Conservation (phyloP, 2,797 vertebrate genomes). For the Phrynocephalus guinanensis region DNA sequence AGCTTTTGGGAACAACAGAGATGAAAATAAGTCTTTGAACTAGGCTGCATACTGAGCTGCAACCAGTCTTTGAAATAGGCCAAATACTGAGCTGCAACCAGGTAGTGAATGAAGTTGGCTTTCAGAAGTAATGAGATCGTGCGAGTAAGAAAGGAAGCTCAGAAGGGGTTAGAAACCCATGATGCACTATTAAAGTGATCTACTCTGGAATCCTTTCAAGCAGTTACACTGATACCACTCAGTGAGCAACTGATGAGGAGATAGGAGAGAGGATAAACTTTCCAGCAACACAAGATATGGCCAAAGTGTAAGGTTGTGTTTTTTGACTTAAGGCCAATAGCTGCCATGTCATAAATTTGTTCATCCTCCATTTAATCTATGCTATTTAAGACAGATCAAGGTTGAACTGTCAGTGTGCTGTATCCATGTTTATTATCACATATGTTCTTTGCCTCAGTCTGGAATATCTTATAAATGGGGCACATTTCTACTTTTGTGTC, state of each 20-base stretch:
- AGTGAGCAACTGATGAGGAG: no score
- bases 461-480: no score
- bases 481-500: no score
- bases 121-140: conserved; percentile 31
- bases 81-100: conserved; percentile 16
- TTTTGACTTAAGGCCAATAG: conserved; percentile 37
- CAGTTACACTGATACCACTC: conserved; percentile 24
- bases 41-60: neutral
- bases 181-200: neutral
- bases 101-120: neutral
- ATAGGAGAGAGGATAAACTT: neutral
- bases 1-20: no score
- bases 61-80: conserved; percentile 9
- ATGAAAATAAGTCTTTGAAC: no score
- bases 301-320: conserved; percentile 13
- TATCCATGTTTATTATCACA: conserved; percentile 20
- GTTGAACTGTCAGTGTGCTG: neutral
- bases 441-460: rapidly evolving
- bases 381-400: conserved; percentile 22
- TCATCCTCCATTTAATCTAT: conserved; percentile 4
- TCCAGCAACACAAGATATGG: neutral
- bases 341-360: neutral
- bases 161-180: conserved; percentile 18
- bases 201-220: conserved; percentile 30
- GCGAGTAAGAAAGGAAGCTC: conserved; percentile 30